Evolutionary conservation across 2,113 vertebrate genomes (phyloP), one percentile per base, ranked within the genome.

Genomic region (Nipponia nippon): DNA sequence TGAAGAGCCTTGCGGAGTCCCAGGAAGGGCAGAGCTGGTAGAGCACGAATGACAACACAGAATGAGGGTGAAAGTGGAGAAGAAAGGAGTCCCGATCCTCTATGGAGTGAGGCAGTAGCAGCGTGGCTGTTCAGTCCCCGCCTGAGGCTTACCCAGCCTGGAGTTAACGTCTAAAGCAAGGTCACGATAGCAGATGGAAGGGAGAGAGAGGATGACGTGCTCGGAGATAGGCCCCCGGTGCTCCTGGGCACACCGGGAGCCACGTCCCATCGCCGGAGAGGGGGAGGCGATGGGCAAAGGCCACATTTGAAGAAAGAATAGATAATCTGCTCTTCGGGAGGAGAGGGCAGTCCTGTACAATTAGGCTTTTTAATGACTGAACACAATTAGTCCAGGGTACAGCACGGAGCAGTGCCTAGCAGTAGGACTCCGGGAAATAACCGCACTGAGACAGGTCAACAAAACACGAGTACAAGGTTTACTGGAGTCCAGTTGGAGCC

Each of bases 381-480:
- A 59, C 55, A 40, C 4, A 0, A 26, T 53, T 46, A 73, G n/a
- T 70, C 16, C 29, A 8, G 25, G 26, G 55, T 53, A n/a, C 81
- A 63, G 32, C 30, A 21, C 3, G 21, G 59, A 75, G 34, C 70
- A 69, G 73, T 32, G 65, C 73, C 38, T 21, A 27, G 40, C 56
- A 40, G 18, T 22, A n/a, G 71, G n/a, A 55, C 55, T 46, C 4
- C 3, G 29, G 12, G n/a, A 10, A 65, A 44, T 29, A 70, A 87
- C 32, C 1, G 4, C 30, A 36, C 6, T 0, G 1, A 65, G 16
- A 27, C 11, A 65, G 50, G 61, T 34, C 77, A 87, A 15, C 34
- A 75, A 58, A 73, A n/a, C 32, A 46, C 38, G 38, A 10, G 38
- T 53, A 27, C 53, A 17, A 34, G 38, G 42, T 76, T 75, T 76